Percentiles rank a stretch among this genome's conserved stretches.
phyloP scores from a whole-genome alignment of 2,888 invertebrate species.

The Erebia ligea region DNA sequence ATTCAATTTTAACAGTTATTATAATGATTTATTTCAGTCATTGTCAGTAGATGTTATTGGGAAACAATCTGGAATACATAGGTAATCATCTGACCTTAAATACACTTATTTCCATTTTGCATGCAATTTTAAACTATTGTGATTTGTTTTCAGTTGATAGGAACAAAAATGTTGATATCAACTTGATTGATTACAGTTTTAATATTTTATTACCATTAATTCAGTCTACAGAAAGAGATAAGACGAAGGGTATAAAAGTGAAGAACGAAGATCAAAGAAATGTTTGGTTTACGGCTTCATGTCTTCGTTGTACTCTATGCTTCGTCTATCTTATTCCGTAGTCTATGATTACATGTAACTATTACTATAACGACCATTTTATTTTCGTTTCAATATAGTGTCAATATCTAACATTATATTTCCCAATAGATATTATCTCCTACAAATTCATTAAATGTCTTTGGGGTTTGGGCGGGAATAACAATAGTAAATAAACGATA shows the following conservation, averaged over 20 bases:
- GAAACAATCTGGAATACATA: slow-evolving; percentile 44
- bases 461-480: slow-evolving; percentile 43
- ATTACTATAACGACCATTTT: slow-evolving; percentile 56
- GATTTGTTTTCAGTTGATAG: slow-evolving; percentile 40
- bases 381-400: slow-evolving; percentile 54
- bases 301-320: slow-evolving; percentile 19
- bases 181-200: slow-evolving; percentile 39
- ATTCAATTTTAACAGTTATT: slow-evolving; percentile 81
- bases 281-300: not conserved
- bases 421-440: slow-evolving; percentile 38
- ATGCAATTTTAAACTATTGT: slow-evolving; percentile 39
- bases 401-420: slow-evolving; percentile 39
- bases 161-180: slow-evolving; percentile 38
- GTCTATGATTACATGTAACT: slow-evolving; percentile 49
- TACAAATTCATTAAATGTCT: slow-evolving; percentile 39
- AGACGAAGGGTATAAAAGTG: slow-evolving; percentile 12
- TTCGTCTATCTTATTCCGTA: slow-evolving; percentile 23
- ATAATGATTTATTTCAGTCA: slow-evolving; percentile 81
- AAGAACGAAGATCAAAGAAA: slow-evolving; percentile 3
- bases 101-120: slow-evolving; percentile 41
- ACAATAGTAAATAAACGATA: slow-evolving; percentile 33
- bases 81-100: slow-evolving; percentile 42
- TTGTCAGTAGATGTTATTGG: slow-evolving; percentile 61
- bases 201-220: slow-evolving; percentile 31
- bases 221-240: slow-evolving; percentile 24